Conservation (phyloP, 2,797 vertebrate genomes). For the Pygocentrus nattereri region DNA sequence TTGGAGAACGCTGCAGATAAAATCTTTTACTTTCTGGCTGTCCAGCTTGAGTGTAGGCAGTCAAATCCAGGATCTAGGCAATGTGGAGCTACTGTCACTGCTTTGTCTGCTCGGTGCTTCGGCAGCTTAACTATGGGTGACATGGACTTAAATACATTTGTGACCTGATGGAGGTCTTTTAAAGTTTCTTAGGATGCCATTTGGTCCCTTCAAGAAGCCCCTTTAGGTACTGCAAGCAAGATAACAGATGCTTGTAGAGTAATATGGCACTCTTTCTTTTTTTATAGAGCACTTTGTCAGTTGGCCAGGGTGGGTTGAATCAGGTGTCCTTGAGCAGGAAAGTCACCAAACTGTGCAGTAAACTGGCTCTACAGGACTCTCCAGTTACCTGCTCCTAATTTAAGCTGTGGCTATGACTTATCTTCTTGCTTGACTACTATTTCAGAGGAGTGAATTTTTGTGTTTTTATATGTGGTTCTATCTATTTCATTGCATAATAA, state of each 20-base stretch:
- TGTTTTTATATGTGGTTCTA: too few relatives aligned
- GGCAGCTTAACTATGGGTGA: background rate
- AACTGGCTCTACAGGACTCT: too few relatives aligned
- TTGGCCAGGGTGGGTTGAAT: background rate
- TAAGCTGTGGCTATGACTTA: too few relatives aligned
- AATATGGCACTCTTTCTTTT: background rate
- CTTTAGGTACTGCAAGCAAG: too few relatives aligned
- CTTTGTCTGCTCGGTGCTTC: background rate
- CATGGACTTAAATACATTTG: background rate
- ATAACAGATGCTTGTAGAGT: background rate
- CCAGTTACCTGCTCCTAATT: too few relatives aligned
- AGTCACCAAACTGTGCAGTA: too few relatives aligned
- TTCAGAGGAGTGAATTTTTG: too few relatives aligned
- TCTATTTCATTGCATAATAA: too few relatives aligned
- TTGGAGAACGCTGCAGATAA: background rate
- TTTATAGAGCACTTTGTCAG: background rate
- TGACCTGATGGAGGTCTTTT: constrained; percentile 2
- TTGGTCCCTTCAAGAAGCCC: background rate
- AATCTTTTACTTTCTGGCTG: background rate
- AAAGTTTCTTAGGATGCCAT: too few relatives aligned
- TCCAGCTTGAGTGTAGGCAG: background rate
- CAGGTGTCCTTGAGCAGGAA: too few relatives aligned
- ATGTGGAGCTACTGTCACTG: background rate
- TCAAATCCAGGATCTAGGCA: background rate
- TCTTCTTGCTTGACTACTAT: too few relatives aligned